Evolutionary conservation across 2,113 vertebrate species (phyloP), one percentile per base, ranked within the genome.

Genomic region (Centropristis striata): DNA sequence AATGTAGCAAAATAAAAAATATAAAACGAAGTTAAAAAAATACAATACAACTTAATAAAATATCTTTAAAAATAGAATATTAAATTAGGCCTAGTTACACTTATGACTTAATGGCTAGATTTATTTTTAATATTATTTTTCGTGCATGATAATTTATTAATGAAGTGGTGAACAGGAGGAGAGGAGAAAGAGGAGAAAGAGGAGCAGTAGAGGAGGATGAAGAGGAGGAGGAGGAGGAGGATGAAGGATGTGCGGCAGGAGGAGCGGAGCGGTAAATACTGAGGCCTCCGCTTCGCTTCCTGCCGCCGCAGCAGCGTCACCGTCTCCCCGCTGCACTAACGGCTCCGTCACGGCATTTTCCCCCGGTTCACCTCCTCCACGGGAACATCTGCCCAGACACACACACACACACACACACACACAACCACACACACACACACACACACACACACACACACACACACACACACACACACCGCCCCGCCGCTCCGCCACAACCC

Each of bases 241-340:
- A 6, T 5, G 54, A 32, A 0, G 27, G 20, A 1, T 14, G 36
- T 2, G 32, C 23, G 14, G n/a, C 32, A 53, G 61, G 18, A 10
- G 47, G 32, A 32, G 32, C 32, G 32, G 25, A 16, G 25, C 39
- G 11, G 6, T 37, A 28, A 23, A 11, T 32, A 32, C 55, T 42
- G 41, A 42, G 71, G 39, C 51, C 66, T 55, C n/a, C 25, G 21
- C 14, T 25, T 10, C 8, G 37, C 21, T 32, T 13, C 44, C 54
- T 9, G 21, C 21, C 32, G 39, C 50, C 27, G 57, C 71, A 53
- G 65, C 71, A 18, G 64, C 6, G 68, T 42, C 42, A 25, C 59
- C 13, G 60, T 18, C 11, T 42, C 5, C 27, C 58, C 11, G 15
- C 21, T 36, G 28, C 67, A 10, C 16, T 20, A 14, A 46, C 58